These are phyloP conservation scores for Grus americana DNA, from an alignment of 2,113 vertebrate genomes.

Conservation along the genomic window DNA sequence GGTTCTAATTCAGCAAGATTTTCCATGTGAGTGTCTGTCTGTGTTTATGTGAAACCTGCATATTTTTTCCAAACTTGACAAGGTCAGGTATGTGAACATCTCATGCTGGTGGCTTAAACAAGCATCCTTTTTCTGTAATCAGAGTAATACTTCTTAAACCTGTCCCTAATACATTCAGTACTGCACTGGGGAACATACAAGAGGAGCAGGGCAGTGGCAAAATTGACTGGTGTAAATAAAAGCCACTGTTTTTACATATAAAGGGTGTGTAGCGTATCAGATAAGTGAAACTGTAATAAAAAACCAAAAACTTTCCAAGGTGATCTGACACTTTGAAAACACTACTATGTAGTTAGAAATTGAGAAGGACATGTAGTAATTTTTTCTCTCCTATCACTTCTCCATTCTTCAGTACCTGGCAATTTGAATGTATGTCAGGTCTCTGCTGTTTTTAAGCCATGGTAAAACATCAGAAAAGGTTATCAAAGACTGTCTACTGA, in stretches of 20 bases:
- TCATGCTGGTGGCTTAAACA: not conserved
- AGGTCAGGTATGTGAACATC: not conserved
- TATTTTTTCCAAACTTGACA: not conserved
- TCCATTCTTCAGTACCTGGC: not conserved
- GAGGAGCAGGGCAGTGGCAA: not conserved
- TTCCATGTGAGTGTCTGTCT: not conserved
- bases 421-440: constrained; percentile 20
- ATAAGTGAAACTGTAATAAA: not conserved
- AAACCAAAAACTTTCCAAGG: not conserved
- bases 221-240: not conserved
- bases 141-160: not conserved
- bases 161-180: not conserved
- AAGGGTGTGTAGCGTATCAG: not conserved
- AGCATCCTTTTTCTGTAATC: not conserved
- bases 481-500: not conserved
- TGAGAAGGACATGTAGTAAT: not conserved
- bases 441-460: not conserved
- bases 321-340: not conserved
- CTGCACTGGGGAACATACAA: not conserved
- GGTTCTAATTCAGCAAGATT: not conserved
- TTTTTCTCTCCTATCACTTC: not conserved
- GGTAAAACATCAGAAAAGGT: constrained; percentile 3
- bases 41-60: not conserved
- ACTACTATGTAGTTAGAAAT: not conserved
- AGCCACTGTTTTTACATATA: not conserved